A percentile compares a stretch with the other conserved stretches of the same genome.
Evolutionary conservation across 2,113 vertebrate species (phyloP).

Genomic region (Corythornis cristatus): DNA sequence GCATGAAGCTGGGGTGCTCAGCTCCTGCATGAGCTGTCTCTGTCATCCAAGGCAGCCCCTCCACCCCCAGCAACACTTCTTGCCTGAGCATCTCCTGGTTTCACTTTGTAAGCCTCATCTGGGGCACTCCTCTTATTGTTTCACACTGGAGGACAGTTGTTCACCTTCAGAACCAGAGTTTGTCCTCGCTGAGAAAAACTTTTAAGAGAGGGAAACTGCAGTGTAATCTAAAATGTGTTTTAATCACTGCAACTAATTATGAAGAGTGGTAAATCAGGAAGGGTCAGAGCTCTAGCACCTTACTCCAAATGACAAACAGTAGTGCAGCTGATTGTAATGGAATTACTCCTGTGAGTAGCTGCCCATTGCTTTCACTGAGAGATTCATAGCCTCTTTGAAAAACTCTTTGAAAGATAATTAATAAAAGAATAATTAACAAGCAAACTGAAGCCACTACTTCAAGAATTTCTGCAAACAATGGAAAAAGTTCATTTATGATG

Average conservation of each 20-base stretch:
- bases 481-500: neutral
- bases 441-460: neutral
- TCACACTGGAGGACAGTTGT: neutral
- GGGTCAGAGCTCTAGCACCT: slow-evolving; percentile 40
- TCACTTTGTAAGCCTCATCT: neutral
- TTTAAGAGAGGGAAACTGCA: slow-evolving; percentile 28
- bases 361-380: slow-evolving; percentile 41
- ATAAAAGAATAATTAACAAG: slow-evolving; percentile 54
- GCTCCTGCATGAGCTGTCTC: slow-evolving; percentile 29
- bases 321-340: slow-evolving; percentile 38
- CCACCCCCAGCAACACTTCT: neutral
- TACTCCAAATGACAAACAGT: slow-evolving; percentile 31
- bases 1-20: slow-evolving; percentile 25
- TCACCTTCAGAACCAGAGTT: slow-evolving; percentile 19
- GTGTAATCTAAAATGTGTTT: slow-evolving; percentile 61
- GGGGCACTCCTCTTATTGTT: neutral
- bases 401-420: slow-evolving; percentile 39
- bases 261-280: slow-evolving; percentile 64
- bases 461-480: slow-evolving; percentile 45
- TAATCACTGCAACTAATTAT: slow-evolving; percentile 66
- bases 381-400: slow-evolving; percentile 49
- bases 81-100: neutral
- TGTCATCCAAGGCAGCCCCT: neutral
- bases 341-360: slow-evolving; percentile 39
- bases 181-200: slow-evolving; percentile 9